Evolutionary conservation across 2,888 invertebrate species (phyloP).

Genomic region (Parnassius smintheus): DNA sequence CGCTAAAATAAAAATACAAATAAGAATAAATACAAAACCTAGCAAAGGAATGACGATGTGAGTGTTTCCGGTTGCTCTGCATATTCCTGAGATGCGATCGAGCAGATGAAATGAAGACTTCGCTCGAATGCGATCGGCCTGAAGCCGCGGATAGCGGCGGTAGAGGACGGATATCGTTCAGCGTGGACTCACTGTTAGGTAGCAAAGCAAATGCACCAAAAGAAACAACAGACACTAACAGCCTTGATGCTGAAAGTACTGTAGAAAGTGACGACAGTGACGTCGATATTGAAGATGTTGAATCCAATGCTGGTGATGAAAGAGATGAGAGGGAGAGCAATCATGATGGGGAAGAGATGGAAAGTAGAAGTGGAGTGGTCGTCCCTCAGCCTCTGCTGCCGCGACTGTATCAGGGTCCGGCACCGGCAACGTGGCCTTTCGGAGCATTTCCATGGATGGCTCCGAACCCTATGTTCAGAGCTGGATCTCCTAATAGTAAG

Average conservation of each 20-base stretch:
- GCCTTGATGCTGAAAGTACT: conserved; percentile 69
- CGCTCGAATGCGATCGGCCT: conserved; percentile 76
- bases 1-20: too few species aligned
- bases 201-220: conserved; percentile 58
- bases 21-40: background rate
- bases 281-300: conserved; percentile 74
- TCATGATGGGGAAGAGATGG: conserved; percentile 72
- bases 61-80: background rate
- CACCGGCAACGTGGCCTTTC: conserved; percentile 82
- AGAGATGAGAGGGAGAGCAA: conserved; percentile 67
- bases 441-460: conserved; percentile 85
- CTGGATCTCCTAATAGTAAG: conserved; percentile 83
- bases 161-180: conserved; percentile 86
- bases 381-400: conserved; percentile 85
- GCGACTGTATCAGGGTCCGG: conserved; percentile 78
- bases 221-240: conserved; percentile 56
- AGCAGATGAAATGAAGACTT: conserved; percentile 78
- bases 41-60: conserved; percentile 6
- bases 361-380: conserved; percentile 78
- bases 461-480: conserved; percentile 81
- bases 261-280: conserved; percentile 71
- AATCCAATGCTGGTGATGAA: conserved; percentile 66
- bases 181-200: conserved; percentile 84
- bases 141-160: conserved; percentile 75
- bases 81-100: conserved; percentile 56